Percentiles rank a stretch among this genome's conserved stretches.
Evolutionary conservation across 2,888 invertebrate genomes (phyloP).

Genomic region (Melanargia galathea): DNA sequence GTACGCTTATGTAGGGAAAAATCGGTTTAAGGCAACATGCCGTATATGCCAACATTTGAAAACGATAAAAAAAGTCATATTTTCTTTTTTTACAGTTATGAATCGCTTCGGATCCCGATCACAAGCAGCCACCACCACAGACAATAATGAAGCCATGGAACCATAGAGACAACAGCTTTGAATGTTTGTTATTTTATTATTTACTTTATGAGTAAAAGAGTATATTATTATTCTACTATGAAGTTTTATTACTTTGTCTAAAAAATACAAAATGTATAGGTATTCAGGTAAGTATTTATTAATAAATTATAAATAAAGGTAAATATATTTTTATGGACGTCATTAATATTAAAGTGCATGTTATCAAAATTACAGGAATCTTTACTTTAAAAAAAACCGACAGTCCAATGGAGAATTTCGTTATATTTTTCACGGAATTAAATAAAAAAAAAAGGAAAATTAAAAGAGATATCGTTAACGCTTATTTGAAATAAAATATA

Average conservation of each 20-base stretch:
- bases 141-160: conserved; percentile 57
- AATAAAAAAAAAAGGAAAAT: too few species aligned
- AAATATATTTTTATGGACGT: not conserved
- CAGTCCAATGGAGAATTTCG: too few species aligned
- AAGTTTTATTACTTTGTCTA: conserved; percentile 5
- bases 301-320: too few species aligned
- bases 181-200: conserved; percentile 5
- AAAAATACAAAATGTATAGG: too few species aligned
- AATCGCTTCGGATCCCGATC: conserved; percentile 74
- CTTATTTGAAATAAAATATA: too few species aligned
- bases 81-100: conserved; percentile 62
- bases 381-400: too few species aligned
- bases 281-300: too few species aligned
- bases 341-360: not conserved
- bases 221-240: conserved; percentile 1
- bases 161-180: conserved; percentile 45
- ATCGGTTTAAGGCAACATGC: too few species aligned
- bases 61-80: not conserved
- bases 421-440: too few species aligned
- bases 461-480: too few species aligned
- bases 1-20: too few species aligned
- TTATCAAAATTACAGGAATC: conserved; percentile 13
- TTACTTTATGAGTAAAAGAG: conserved; percentile 9
- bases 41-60: too few species aligned
- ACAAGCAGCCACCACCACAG: conserved; percentile 45